Base-by-base conservation (phyloP, 1,140 invertebrate species). In the Microplitis demolitor region DNA sequence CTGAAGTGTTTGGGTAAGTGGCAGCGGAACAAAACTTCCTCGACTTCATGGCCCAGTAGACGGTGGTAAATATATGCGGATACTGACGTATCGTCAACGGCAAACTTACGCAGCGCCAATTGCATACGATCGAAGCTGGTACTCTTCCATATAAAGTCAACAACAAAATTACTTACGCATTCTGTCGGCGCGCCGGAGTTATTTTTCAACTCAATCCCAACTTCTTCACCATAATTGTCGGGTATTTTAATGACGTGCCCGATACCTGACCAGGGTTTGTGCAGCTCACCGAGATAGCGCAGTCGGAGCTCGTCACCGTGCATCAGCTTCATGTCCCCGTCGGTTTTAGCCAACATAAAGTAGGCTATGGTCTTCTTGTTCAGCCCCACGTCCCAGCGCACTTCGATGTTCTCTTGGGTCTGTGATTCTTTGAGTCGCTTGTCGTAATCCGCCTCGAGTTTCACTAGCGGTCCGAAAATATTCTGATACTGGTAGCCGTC, bases 81-180 rank as follows among this genome's bases (percentile, higher is more conserved):
- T 0, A 99, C 98, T 0, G 96, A 98, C 3, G 92, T 92, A 77
- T 99, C 97, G 82, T 99, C 97, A 6, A 98, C 94, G 13, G 98
- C 97, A 87, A 99, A 99, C 84, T 96, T 97, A 54, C 95, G 91
- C 31, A 99, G 86, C 0, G 98, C 97, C 31, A 95, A 89, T 80
- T 98, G 96, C 98, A 99, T 99, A 77, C 96, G 92, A 85, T 99
- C 97, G 87, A 99, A 99, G 54, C 96, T 97, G 0, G 98, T 99
- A 69, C 97, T 97, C 84, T 99, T 99, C 98, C 98, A 99, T 24
- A 99, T 98, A 88, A 99, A 99, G 87, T 99, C 98, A 9, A 99
- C 96, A 0, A 97, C 96, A 88, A 99, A 99, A 85, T 98, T 98
- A 61, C 95, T 95, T 24, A 93, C 95, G 82, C 95, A 97, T 73